A percentile compares a stretch with the other conserved stretches of the same genome.
Evolutionary conservation across 2,888 invertebrate species (phyloP).

Genomic region (Papilio demoleus): DNA sequence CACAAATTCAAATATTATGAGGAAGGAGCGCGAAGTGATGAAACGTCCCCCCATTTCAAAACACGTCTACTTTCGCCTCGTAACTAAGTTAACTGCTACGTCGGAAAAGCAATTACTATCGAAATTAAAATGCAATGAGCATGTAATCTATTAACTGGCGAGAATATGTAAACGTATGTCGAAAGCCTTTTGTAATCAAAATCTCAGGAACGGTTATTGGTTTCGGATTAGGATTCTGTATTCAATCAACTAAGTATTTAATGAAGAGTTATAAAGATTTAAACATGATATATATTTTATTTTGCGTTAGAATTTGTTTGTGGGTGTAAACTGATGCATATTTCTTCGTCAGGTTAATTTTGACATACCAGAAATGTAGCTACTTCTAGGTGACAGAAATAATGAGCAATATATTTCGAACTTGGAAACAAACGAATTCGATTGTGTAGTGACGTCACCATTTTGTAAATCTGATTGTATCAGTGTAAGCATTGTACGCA

Average conservation of each 20-base stretch:
- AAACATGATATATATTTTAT: too few relatives aligned
- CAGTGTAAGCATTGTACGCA: conserved; percentile 34
- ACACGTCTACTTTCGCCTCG: conserved; percentile 39
- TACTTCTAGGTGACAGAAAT: background rate
- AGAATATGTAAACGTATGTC: conserved; percentile 25
- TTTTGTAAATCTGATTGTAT: conserved; percentile 31
- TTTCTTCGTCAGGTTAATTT: too few relatives aligned
- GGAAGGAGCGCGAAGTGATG: conserved; percentile 37
- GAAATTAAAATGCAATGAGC: conserved; percentile 41
- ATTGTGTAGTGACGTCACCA: conserved; percentile 23
- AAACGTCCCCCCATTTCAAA: conserved; percentile 40
- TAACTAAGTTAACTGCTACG: conserved; percentile 39
- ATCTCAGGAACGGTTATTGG: conserved; percentile 14
- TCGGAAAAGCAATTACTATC: conserved; percentile 41
- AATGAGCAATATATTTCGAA: too few relatives aligned
- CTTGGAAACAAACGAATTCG: conserved; percentile 1
- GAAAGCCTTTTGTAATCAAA: conserved; percentile 29
- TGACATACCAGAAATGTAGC: too few relatives aligned
- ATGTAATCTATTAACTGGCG: conserved; percentile 40
- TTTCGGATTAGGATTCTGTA: conserved; percentile 17
- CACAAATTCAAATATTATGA: conserved; percentile 40
- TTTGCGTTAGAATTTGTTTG: too few relatives aligned
- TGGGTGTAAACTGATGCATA: too few relatives aligned
- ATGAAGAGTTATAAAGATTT: background rate
- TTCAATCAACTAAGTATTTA: background rate